phyloP scores from a whole-genome alignment of 2,888 invertebrate species.

The Nephrotoma appendiculata region DNA sequence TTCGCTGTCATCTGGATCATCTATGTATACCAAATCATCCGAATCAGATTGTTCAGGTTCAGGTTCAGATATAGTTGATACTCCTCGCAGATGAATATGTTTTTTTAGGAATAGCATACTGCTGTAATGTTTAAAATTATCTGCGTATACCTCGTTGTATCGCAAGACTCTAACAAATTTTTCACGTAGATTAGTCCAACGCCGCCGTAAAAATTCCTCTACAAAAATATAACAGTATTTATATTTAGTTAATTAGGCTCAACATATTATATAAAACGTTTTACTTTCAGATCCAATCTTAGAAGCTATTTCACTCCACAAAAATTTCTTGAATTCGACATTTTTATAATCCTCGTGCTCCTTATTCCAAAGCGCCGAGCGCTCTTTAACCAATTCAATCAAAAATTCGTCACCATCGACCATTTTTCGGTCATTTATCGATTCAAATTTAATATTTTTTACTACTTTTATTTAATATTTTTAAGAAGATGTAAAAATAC shows the following conservation, averaged over 20 bases:
- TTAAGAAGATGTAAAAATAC: not conserved
- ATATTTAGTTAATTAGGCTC: not conserved
- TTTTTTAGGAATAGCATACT: conserved; percentile 7
- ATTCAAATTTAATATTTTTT: not conserved
- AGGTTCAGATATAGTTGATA: not conserved
- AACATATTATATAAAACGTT: not conserved
- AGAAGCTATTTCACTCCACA: conserved; percentile 5
- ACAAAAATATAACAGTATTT: not conserved
- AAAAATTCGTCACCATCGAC: conserved; percentile 9
- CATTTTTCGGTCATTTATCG: not conserved
- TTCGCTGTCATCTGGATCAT: not conserved
- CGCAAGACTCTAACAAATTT: conserved; percentile 1
- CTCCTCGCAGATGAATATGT: not conserved
- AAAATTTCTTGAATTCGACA: not conserved
- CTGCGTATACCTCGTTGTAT: not conserved
- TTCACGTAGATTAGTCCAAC: conserved; percentile 9
- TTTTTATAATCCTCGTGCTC: not conserved
- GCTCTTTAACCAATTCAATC: conserved; percentile 7
- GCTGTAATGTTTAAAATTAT: conserved; percentile 8
- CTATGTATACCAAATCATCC: not conserved
- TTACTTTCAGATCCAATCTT: conserved; percentile 6
- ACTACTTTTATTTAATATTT: not conserved
- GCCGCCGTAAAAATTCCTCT: not conserved
- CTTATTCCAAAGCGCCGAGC: conserved; percentile 6
- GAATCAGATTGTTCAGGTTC: not conserved